phyloP scores from a whole-genome alignment of 2,113 vertebrate species.

The Coregonus clupeaformis region DNA sequence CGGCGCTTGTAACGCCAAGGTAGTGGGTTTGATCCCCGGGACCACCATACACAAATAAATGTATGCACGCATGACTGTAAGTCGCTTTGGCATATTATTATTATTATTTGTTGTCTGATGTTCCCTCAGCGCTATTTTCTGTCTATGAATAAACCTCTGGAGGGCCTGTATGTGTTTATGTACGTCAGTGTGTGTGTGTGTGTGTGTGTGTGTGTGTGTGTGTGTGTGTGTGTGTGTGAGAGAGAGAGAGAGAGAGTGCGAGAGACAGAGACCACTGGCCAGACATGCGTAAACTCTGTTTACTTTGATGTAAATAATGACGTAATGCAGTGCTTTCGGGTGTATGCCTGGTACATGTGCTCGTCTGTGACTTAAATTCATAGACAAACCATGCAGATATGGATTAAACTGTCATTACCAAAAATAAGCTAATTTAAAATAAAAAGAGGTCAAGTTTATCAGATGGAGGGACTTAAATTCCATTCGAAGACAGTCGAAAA shows the following conservation, averaged over 20 bases:
- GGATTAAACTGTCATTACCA: not conserved
- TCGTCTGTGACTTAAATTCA: slow-evolving; percentile 16
- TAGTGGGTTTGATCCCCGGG: too few species aligned
- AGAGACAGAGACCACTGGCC: slow-evolving; percentile 33
- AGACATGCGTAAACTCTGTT: slow-evolving; percentile 28
- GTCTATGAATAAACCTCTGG: not conserved
- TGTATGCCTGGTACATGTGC: slow-evolving; percentile 39
- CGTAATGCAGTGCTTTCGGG: slow-evolving; percentile 48
- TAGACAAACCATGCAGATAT: not conserved
- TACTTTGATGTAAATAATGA: slow-evolving; percentile 43
- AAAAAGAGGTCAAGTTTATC: not conserved
- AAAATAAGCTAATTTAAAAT: not conserved
- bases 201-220: too few species aligned
- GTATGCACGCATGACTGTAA: too few species aligned
- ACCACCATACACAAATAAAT: too few species aligned
- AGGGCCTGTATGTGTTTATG: not conserved
- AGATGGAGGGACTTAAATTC: not conserved
- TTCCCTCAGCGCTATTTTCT: not conserved
- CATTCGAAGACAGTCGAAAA: not conserved
- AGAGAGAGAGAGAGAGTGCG: not conserved
- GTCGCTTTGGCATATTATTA: too few species aligned
- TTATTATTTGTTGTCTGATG: not conserved
- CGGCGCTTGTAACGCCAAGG: too few species aligned
- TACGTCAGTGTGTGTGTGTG: not conserved
- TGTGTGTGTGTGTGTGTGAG: not conserved